phyloP scores from a whole-genome alignment of 2,797 vertebrate species.

The Anniella stebbinsi region DNA sequence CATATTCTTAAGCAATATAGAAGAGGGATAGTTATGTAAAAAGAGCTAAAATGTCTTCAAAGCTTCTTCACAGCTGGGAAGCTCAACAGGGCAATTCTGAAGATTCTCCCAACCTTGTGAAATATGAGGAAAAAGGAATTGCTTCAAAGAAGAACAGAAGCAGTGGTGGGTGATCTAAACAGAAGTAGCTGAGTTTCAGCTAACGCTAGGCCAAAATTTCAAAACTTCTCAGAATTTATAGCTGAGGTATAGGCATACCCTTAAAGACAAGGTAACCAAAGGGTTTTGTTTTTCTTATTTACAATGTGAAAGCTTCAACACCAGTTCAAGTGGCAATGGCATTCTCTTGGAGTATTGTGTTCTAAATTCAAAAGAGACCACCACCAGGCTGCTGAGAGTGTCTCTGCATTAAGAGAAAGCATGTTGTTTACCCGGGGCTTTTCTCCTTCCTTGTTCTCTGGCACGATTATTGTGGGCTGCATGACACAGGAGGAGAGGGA shows the following conservation, averaged over 20 bases:
- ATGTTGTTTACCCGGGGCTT: too few relatives aligned
- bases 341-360: neutral
- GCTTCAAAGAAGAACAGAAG: neutral
- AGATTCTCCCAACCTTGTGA: neutral
- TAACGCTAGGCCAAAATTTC: neutral
- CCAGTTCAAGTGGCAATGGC: neutral
- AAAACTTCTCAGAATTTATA: neutral
- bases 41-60: slow-evolving; percentile 13
- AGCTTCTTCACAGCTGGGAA: neutral
- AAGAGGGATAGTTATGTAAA: neutral
- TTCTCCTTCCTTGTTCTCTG: too few relatives aligned
- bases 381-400: neutral
- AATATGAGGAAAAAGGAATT: neutral
- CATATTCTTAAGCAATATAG: slow-evolving; percentile 12
- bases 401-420: too few relatives aligned
- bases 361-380: neutral
- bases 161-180: neutral
- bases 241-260: neutral
- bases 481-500: too few relatives aligned
- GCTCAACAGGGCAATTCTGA: neutral
- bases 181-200: neutral
- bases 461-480: too few relatives aligned
- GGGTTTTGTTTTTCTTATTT: neutral
- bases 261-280: neutral
- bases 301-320: neutral